Base-by-base conservation (phyloP, 2,888 invertebrate genomes). In the Disparrhopalites patrizii region DNA sequence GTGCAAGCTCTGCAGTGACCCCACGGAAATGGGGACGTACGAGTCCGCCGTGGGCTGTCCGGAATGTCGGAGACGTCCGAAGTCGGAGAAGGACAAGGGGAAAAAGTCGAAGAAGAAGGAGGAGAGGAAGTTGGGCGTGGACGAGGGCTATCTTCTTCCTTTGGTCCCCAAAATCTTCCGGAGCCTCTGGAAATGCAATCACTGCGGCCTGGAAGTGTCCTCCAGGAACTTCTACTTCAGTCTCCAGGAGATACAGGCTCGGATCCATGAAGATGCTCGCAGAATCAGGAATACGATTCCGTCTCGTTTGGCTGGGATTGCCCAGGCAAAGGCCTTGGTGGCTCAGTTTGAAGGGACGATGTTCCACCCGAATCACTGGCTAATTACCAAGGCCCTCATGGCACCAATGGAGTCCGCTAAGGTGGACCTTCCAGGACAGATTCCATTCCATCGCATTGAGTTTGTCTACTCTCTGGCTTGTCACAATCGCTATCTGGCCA, bases 321-420 rank as follows among this genome's bases (percentile, higher is more conserved):
- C 20, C n/a, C 15, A n/a, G n/a, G n/a, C n/a, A n/a, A n/a, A n/a
- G n/a, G n/a, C n/a, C n/a, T n/a, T 43, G 15, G 5, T 43, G 8
- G n/a, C 43, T 18, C 43, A 43, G 5, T 43, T 43, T 15, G n/a
- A 20, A 4, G 43, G 43, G n/a, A 18, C n/a, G 43, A 18, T 43
- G 15, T 43, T 43, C n/a, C 43, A 43, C 20, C 43, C 43, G n/a
- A 43, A 43, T 43, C 43, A 43, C 20, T 43, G 43, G 43, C n/a
- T 43, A 43, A 43, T 43, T 15, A 43, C 20, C n/a, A 43, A 43
- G 43, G 43, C 43, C 43, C n/a, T n/a, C n/a, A 43, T 43, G 43
- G n/a, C 15, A n/a, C 4, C 43, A 18, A 43, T 43, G 4, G 43
- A 18, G n/a, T n/a, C n/a, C n/a, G n/a, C n/a, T n/a, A n/a, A n/a